Evolutionary conservation across 2,888 invertebrate species (phyloP).

Genomic region (Embidobia sp.): DNA sequence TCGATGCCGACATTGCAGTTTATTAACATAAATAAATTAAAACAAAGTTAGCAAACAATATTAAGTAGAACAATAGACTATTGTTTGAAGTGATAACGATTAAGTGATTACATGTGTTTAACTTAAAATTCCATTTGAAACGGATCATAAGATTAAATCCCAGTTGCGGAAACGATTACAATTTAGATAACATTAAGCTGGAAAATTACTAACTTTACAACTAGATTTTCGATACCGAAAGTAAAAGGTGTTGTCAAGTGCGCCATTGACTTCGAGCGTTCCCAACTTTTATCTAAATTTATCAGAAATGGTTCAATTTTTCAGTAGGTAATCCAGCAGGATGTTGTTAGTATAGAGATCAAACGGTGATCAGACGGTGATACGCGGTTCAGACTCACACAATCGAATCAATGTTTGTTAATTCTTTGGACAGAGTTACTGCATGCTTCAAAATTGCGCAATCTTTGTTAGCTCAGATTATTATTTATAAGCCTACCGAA

Average conservation of each 20-base stretch:
- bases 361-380: too few species aligned
- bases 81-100: constrained; percentile 19
- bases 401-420: constrained; percentile 41
- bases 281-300: not conserved
- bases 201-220: constrained; percentile 29
- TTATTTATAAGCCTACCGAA: constrained; percentile 28
- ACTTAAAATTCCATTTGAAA: constrained; percentile 29
- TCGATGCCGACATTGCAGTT: too few species aligned
- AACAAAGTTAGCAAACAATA: too few species aligned
- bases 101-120: constrained; percentile 43
- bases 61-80: too few species aligned
- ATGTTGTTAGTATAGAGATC: too few species aligned
- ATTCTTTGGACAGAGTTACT: constrained; percentile 29
- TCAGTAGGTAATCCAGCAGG: too few species aligned
- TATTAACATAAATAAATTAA: too few species aligned
- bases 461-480: constrained; percentile 36
- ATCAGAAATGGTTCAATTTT: too few species aligned
- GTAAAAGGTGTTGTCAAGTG: too few species aligned
- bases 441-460: constrained; percentile 15
- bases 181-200: constrained; percentile 40
- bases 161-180: constrained; percentile 5
- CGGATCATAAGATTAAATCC: constrained; percentile 33
- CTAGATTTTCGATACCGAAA: constrained; percentile 19
- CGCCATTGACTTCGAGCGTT: constrained; percentile 4
- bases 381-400: not conserved